Base-by-base conservation (phyloP, 1,140 invertebrate genomes). In the Drosophila fuyamai region DNA sequence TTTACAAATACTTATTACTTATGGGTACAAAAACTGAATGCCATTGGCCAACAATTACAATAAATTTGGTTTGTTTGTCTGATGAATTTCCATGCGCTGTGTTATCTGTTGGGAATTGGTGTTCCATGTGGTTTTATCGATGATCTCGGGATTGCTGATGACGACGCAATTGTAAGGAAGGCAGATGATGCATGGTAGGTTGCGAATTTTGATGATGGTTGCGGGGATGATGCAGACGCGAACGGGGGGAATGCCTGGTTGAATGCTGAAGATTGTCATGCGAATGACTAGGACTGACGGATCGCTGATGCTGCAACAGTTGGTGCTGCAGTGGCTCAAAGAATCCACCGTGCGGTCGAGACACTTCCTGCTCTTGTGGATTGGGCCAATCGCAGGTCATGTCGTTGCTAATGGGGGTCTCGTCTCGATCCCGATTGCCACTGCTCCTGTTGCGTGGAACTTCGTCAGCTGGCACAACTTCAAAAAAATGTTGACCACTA, bases 401-500 rank as follows among this genome's bases (percentile, higher is more conserved):
- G 46, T n/a, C 16, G 4, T 48, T 29, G 8, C 48, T 13, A 4
- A 10, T 50, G n/a, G 48, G 27, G 10, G n/a, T 9, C 8, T 35
- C 9, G 1, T 7, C 47, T 5, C 4, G 47, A 18, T 29, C 13
- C 0, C 4, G 23, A 4, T 32, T 7, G n/a, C 48, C n/a, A 35
- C 48, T 10, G n/a, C 48, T 16, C 1, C 48, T 9, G 27, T 7
- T 14, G 13, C 7, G 2, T 7, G 44, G 16, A 9, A 40, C 27
- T 12, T 70, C 65, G 8, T 38, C 14, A 53, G 62, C 44, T 18
- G 79, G 38, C 54, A 82, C 55, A 32, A 63, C 57, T 63, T 82
- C 78, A 44, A 81, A 82, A 23, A 76, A 62, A 7, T 41, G 57
- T n/a, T 41, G 51, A 13, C 79, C 79, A 55, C 54, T 47, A 38